These are phyloP conservation scores for Drosophila emarginata DNA, from an alignment of 2,888 invertebrate genomes.

Conservation along the genomic window DNA sequence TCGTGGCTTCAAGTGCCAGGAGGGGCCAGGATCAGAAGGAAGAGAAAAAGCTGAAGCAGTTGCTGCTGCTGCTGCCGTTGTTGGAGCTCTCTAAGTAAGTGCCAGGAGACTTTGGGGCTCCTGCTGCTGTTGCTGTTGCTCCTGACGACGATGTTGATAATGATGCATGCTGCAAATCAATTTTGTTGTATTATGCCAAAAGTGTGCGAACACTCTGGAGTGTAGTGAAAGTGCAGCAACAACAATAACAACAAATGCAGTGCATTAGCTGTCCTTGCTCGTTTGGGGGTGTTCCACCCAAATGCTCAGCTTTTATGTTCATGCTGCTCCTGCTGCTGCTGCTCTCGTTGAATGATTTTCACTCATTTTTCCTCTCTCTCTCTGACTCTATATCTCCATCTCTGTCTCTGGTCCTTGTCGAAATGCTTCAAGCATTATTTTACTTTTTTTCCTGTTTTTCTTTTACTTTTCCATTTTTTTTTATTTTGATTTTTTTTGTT, in stretches of 20 bases:
- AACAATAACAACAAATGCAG: constrained; percentile 8
- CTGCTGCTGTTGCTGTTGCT: constrained; percentile 19
- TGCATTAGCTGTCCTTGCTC: constrained; percentile 28
- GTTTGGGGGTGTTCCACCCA: constrained; percentile 49
- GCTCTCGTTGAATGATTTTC: constrained; percentile 60
- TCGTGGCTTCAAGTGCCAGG: constrained; percentile 18
- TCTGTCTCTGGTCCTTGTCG: constrained; percentile 6
- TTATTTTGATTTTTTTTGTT: constrained; percentile 25
- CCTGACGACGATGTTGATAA: constrained; percentile 60
- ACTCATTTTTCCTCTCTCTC: constrained; percentile 46
- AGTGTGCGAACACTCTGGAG: constrained; percentile 49
- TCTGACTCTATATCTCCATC: neutral
- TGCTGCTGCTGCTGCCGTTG: constrained; percentile 17
- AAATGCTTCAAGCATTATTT: constrained; percentile 20
- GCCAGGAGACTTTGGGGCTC: constrained; percentile 37
- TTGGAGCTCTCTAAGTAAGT: constrained; percentile 54
- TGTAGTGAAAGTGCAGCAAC: constrained; percentile 40
- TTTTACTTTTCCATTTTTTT: constrained; percentile 3
- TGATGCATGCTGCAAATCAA: constrained; percentile 79
- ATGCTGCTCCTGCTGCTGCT: constrained; percentile 19
- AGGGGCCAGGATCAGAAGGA: constrained; percentile 8
- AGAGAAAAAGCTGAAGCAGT: constrained; percentile 29
- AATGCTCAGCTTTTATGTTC: constrained; percentile 63
- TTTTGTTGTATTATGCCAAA: constrained; percentile 78
- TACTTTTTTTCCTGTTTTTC: constrained; percentile 12